A percentile compares a stretch with the other conserved stretches of the same genome.
Conservation (phyloP, 2,888 invertebrate species). For the Nephrotoma appendiculata region DNA sequence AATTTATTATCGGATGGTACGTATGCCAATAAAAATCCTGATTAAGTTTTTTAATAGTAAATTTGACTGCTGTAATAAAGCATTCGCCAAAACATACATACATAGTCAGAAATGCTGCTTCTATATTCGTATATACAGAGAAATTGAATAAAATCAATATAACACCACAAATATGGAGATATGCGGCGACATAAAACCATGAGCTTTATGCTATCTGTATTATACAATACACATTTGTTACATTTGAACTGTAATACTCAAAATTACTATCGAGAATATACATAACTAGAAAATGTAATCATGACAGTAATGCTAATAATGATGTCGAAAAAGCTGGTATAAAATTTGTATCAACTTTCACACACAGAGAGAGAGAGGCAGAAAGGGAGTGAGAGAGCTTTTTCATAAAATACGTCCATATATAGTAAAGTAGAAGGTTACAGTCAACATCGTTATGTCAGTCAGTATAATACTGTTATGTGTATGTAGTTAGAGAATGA, state of each 20-base stretch:
- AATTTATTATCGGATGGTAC: too few relatives aligned
- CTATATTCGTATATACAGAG: neutral
- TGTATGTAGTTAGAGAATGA: neutral
- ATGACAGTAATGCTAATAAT: neutral
- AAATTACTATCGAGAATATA: neutral
- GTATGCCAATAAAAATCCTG: too few relatives aligned
- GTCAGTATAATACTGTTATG: neutral
- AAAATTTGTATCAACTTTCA: neutral
- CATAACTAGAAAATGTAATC: neutral
- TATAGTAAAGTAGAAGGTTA: neutral
- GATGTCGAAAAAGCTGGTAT: neutral
- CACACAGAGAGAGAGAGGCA: neutral
- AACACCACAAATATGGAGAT: neutral
- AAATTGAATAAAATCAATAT: neutral
- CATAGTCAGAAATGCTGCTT: neutral
- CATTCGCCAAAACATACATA: too few relatives aligned
- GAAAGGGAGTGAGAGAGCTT: neutral
- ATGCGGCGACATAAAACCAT: neutral
- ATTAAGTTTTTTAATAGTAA: too few relatives aligned
- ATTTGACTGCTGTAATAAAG: neutral
- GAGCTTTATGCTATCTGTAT: neutral
- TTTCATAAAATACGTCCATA: neutral
- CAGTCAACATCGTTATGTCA: neutral
- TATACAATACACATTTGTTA: neutral
- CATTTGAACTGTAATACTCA: neutral